Evolutionary conservation across 2,797 vertebrate genomes (phyloP).

Genomic region (Enoplosus armatus): DNA sequence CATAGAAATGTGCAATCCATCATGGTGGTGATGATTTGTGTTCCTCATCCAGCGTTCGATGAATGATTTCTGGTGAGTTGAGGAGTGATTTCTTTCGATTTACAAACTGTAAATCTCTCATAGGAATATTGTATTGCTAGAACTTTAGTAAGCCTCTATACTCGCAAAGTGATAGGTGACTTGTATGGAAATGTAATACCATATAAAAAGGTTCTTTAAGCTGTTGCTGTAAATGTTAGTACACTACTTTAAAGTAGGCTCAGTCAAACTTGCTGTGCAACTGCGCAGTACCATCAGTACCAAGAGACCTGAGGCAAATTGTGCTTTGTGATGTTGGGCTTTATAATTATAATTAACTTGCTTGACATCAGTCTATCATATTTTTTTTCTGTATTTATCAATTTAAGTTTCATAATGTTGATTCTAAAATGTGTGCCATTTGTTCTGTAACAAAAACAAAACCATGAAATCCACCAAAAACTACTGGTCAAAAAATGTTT

Average conservation of each 20-base stretch:
- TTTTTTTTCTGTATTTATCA: background rate
- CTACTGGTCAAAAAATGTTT: too few relatives aligned
- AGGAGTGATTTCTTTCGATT: conserved; percentile 10
- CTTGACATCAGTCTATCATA: too few relatives aligned
- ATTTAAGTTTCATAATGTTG: background rate
- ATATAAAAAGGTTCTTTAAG: background rate
- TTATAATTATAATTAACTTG: too few relatives aligned
- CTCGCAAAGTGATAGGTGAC: background rate
- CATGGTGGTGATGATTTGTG: conserved; percentile 45
- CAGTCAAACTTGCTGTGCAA: background rate
- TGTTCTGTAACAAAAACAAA: conserved; percentile 1
- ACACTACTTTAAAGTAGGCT: background rate
- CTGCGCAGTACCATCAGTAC: background rate
- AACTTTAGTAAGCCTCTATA: background rate
- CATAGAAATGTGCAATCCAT: conserved; percentile 43
- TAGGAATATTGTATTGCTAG: background rate
- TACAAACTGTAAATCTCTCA: conserved; percentile 11
- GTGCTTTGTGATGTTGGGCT: too few relatives aligned
- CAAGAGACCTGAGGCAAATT: too few relatives aligned
- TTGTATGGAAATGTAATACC: background rate
- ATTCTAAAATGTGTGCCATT: background rate
- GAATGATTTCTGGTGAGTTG: conserved; percentile 29
- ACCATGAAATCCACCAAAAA: background rate
- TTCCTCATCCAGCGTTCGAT: conserved; percentile 14
- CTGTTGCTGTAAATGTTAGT: background rate